Percentiles rank a stretch among this genome's conserved stretches.
phyloP scores from a whole-genome alignment of 2,888 invertebrate species.

The Alloscopus bannaensis region DNA sequence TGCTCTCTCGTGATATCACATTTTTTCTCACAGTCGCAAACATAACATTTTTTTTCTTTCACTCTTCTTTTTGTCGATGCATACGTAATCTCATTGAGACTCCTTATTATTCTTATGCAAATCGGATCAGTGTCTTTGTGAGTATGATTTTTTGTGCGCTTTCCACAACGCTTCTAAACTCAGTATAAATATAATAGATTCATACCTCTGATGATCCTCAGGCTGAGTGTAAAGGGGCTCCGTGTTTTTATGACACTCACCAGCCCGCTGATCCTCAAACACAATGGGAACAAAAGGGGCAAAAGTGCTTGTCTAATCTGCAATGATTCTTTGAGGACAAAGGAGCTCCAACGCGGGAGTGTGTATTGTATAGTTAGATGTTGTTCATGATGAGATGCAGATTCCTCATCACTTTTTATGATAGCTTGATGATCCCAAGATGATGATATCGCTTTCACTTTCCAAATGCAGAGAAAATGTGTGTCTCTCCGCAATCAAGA shows the following conservation, averaged over 20 bases:
- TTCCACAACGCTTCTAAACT: not conserved
- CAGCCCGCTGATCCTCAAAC: conserved; percentile 35
- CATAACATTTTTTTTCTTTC: conserved; percentile 30
- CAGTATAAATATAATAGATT: not conserved
- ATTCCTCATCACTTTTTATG: conserved; percentile 56
- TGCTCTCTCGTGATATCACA: too few relatives aligned
- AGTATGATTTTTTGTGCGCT: conserved; percentile 25
- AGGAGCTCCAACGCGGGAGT: conserved; percentile 29
- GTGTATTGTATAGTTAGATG: conserved; percentile 7
- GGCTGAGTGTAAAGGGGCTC: conserved; percentile 30
- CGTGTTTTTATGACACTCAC: conserved; percentile 50
- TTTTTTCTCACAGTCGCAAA: conserved; percentile 54
- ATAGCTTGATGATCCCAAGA: conserved; percentile 25
- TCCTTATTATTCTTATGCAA: conserved; percentile 61
- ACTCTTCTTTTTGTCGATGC: conserved; percentile 44
- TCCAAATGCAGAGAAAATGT: conserved; percentile 1
- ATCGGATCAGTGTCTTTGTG: conserved; percentile 59
- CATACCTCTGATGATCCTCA: not conserved
- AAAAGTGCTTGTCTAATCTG: conserved; percentile 60
- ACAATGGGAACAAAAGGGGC: conserved; percentile 59
- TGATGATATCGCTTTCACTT: conserved; percentile 32
- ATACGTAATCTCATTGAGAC: conserved; percentile 61
- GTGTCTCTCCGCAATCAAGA: not conserved
- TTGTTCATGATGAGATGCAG: conserved; percentile 42
- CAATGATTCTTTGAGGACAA: conserved; percentile 53